These are phyloP conservation scores for Takifugu ocellatus DNA, from an alignment of 2,797 vertebrate species.

Conservation along the genomic window DNA sequence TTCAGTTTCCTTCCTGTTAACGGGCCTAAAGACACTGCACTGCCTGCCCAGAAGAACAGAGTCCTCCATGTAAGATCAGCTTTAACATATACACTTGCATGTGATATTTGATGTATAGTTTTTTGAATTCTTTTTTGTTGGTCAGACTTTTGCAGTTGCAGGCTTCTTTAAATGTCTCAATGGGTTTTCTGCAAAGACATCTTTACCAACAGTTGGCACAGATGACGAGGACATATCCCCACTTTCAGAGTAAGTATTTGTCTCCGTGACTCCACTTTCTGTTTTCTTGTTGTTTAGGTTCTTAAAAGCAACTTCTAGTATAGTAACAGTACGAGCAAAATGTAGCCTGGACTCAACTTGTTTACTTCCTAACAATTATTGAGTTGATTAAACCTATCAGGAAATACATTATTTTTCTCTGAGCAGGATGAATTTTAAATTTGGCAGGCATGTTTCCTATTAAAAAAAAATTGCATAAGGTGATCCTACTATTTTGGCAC, in stretches of 20 bases:
- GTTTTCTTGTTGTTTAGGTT: too few relatives aligned
- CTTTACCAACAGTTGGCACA: constrained; percentile 31
- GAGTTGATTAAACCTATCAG: too few relatives aligned
- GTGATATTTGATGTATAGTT: background rate
- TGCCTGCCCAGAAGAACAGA: background rate
- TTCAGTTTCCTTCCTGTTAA: constrained; percentile 74
- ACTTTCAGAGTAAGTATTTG: constrained; percentile 52
- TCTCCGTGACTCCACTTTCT: too few relatives aligned
- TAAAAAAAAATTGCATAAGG: too few relatives aligned
- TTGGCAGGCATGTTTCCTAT: too few relatives aligned
- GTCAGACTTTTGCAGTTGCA: constrained; percentile 75
- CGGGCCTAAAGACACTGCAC: background rate
- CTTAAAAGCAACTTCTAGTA: too few relatives aligned
- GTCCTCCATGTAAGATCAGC: constrained; percentile 50
- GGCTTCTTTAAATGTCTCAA: constrained; percentile 80
- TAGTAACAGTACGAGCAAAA: too few relatives aligned
- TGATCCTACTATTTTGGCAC: too few relatives aligned
- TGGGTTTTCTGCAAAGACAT: constrained; percentile 21
- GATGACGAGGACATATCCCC: constrained; percentile 30
- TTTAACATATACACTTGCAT: too few relatives aligned
- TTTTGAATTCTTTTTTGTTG: background rate
- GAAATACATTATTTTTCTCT: too few relatives aligned
- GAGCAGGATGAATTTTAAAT: too few relatives aligned
- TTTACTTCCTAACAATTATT: background rate
- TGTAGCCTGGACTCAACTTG: background rate